Base-by-base conservation (phyloP, 2,113 vertebrate genomes). In the Machaerirhynchus nigripectus region DNA sequence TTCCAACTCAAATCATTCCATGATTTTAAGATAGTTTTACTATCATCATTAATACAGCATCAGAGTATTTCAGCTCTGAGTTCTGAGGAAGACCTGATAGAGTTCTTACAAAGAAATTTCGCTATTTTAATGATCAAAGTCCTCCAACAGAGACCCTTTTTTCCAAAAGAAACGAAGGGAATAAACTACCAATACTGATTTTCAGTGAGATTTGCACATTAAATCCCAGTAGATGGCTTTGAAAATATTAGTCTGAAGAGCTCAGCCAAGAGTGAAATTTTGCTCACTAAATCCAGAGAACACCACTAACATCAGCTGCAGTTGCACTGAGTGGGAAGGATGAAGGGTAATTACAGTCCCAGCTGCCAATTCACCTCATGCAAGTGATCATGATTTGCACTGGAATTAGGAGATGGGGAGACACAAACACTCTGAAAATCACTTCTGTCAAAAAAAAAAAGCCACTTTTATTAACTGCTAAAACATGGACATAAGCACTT, bases 371-470 rank as follows among this genome's bases (percentile, higher is more conserved):
- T 93, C 84, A 94, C 70, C 50, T 95, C 6, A 0, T 85, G 30
- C 63, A 90, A 90, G 67, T 57, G 89, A 91, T 84, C 61, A 77
- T 79, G 74, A 95, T 93, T 87, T 94, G 49, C 53, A 55, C 61
- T 85, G 50, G 75, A 94, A 91, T 83, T 89, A 77, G 33, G 33
- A 82, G 42, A 42, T 60, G n/a, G 11, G 39, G 49, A 90, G 49
- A 87, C 60, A 61, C 19, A 91, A 61, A 60, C 53, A 35, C 31
- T 69, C 63, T 87, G 55, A 79, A 95, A 95, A 78, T 57, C 37
- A 79, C 17, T 44, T 44, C 18, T 17, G 42, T 44, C 17, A 44
- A 44, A 44, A 44, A 18, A 44, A 42, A 44, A 44, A 44, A 91
- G 26, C 14, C 78, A 83, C 11, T 90, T 92, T 52, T 64, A 69